Evolutionary conservation across 2,888 invertebrate genomes (phyloP).

Genomic region (Macrosiphum euphorbiae): DNA sequence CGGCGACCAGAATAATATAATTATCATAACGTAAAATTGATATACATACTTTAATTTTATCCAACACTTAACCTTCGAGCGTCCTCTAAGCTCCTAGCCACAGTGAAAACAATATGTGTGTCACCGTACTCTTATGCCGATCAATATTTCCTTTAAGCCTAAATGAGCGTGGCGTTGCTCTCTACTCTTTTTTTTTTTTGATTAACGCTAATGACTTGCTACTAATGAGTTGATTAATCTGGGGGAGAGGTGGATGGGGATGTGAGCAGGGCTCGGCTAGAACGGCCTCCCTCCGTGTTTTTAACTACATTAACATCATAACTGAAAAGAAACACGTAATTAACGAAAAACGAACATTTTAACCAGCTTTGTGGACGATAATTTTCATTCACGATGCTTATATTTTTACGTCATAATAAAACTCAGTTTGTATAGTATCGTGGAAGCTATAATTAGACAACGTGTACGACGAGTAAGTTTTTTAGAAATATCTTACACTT

Average conservation of each 20-base stretch:
- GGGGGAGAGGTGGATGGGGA: not conserved
- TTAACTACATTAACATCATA: not conserved
- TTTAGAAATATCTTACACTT: not conserved
- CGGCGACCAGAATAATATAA: not conserved
- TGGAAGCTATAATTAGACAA: not conserved
- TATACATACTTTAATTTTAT: not conserved
- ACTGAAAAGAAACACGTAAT: not conserved
- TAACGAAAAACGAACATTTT: not conserved
- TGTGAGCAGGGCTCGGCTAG: no score
- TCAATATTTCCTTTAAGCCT: not conserved
- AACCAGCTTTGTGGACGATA: not conserved
- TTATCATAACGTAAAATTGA: not conserved
- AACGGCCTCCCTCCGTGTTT: no score
- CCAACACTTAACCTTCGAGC: not conserved
- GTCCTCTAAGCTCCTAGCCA: not conserved
- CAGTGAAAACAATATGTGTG: not conserved
- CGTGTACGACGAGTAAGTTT: not conserved
- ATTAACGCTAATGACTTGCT: not conserved
- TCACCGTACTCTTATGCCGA: not conserved
- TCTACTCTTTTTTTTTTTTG: not conserved
- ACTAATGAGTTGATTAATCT: constrained; percentile 25
- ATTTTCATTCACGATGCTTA: not conserved
- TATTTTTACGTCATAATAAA: not conserved
- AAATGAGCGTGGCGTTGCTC: not conserved
- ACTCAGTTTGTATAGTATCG: not conserved